Conservation (phyloP, 2,113 vertebrate species). For the Tichodroma muraria region DNA sequence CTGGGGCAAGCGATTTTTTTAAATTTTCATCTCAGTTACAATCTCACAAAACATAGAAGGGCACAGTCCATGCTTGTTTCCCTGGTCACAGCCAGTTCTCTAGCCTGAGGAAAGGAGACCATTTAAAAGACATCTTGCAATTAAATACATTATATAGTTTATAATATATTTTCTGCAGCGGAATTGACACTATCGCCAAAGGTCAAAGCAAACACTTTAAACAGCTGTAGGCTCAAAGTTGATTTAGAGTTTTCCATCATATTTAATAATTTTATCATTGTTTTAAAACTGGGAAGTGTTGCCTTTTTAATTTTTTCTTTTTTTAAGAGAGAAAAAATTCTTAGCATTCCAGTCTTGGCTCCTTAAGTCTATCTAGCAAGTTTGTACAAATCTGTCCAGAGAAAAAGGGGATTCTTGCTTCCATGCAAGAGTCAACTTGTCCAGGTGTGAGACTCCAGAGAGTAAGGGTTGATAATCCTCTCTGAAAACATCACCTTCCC, state of each 20-base stretch:
- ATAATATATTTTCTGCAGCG: slow-evolving; percentile 15
- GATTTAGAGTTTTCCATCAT: slow-evolving; percentile 16
- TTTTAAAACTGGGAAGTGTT: slow-evolving; percentile 12
- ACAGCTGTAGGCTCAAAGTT: background rate
- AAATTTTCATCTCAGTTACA: background rate
- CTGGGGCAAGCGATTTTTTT: background rate
- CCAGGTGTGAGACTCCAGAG: slow-evolving; percentile 48
- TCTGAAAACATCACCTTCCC: background rate
- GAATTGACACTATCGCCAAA: slow-evolving; percentile 26
- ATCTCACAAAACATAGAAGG: background rate
- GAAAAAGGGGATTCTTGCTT: slow-evolving; percentile 69
- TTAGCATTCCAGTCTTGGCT: slow-evolving; percentile 74
- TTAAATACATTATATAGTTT: slow-evolving; percentile 35
- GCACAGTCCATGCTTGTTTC: background rate
- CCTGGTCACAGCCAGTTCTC: background rate
- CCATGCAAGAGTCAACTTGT: slow-evolving; percentile 77
- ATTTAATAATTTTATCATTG: slow-evolving; percentile 32
- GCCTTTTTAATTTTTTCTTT: background rate
- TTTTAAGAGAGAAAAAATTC: slow-evolving; percentile 51
- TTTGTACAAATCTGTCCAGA: slow-evolving; percentile 73
- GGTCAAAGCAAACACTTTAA: slow-evolving; percentile 27
- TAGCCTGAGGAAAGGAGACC: slow-evolving; percentile 33
- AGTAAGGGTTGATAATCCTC: slow-evolving; percentile 15
- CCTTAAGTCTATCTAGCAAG: slow-evolving; percentile 76
- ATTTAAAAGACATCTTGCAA: slow-evolving; percentile 55